Evolutionary conservation across 2,888 invertebrate species (phyloP).

Genomic region (Drosophila tanythrix): DNA sequence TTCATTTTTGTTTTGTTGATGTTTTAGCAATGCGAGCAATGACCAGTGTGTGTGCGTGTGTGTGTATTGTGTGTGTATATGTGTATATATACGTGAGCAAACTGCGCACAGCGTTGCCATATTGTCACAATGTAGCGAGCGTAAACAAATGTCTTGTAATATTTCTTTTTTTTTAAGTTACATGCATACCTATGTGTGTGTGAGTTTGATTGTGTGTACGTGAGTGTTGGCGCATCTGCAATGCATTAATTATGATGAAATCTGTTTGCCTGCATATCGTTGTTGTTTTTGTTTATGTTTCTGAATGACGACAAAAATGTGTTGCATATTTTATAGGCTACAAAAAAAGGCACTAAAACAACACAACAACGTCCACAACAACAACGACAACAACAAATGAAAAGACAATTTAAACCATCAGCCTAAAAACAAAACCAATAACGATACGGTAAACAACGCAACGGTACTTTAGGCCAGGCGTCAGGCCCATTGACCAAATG

Average conservation of each 20-base stretch:
- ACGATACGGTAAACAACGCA: conserved; percentile 17
- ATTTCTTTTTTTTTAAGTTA: conserved; percentile 49
- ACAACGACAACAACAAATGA: conserved; percentile 17
- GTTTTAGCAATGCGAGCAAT: conserved; percentile 54
- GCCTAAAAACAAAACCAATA: conserved; percentile 17
- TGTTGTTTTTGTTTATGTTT: conserved; percentile 28
- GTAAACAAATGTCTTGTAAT: conserved; percentile 74
- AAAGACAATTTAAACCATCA: conserved; percentile 26
- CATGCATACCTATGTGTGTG: conserved; percentile 25
- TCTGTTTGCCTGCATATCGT: conserved; percentile 17
- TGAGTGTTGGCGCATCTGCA: conserved; percentile 46
- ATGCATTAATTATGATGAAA: conserved; percentile 50
- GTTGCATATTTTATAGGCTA: conserved; percentile 53
- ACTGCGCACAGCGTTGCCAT: conserved; percentile 53
- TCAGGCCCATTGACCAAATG: conserved; percentile 50
- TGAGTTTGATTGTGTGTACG: conserved; percentile 22
- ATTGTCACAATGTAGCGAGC: conserved; percentile 41
- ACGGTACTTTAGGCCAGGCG: conserved; percentile 31
- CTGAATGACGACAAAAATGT: conserved; percentile 29
- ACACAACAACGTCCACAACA: conserved; percentile 12
- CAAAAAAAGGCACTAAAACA: conserved; percentile 6
- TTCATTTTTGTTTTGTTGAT: conserved; percentile 64
- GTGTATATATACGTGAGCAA: conserved; percentile 52
- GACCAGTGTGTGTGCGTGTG: conserved; percentile 20
- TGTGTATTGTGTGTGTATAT: conserved; percentile 28